A percentile compares a stretch with the other conserved stretches of the same genome.
These are phyloP conservation scores for Wasmannia auropunctata DNA, from an alignment of 1,140 invertebrate genomes.

Conservation along the genomic window DNA sequence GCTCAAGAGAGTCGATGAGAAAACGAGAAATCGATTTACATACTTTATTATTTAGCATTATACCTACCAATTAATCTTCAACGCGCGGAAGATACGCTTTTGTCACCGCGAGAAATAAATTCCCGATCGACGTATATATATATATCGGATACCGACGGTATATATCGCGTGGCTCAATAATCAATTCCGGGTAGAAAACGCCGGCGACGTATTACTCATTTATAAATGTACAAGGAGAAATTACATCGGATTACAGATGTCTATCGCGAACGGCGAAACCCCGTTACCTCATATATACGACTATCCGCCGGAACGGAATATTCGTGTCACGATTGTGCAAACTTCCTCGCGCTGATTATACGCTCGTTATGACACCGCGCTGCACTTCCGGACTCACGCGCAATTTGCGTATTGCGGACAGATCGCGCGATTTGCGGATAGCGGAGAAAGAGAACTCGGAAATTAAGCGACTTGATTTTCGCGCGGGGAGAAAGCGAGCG, in stretches of 20 bases:
- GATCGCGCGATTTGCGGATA: neutral
- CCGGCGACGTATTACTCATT: slow-evolving; percentile 18
- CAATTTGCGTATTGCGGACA: neutral
- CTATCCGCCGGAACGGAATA: slow-evolving; percentile 16
- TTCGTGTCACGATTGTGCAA: slow-evolving; percentile 33
- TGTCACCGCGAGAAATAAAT: slow-evolving; percentile 1
- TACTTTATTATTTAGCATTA: slow-evolving; percentile 3
- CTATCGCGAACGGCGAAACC: neutral
- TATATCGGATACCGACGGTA: neutral
- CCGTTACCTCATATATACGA: slow-evolving; percentile 29
- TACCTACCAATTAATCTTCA: slow-evolving; percentile 25
- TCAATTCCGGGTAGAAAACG: slow-evolving; percentile 18
- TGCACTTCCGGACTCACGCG: slow-evolving; percentile 19
- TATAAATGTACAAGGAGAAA: slow-evolving; percentile 15
- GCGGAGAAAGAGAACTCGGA: neutral
- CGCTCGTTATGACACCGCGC: slow-evolving; percentile 7
- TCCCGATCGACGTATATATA: too few relatives aligned
- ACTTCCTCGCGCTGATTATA: slow-evolving; percentile 26
- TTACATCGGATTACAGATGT: slow-evolving; percentile 28
- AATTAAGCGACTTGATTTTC: neutral
- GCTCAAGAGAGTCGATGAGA: neutral
- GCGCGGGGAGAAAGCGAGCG: slow-evolving; percentile 3
- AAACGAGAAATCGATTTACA: neutral
- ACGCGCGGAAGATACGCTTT: slow-evolving; percentile 9
- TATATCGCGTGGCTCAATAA: slow-evolving; percentile 14